phyloP scores from a whole-genome alignment of 2,888 invertebrate genomes.

The Aphidoletes aphidimyza region DNA sequence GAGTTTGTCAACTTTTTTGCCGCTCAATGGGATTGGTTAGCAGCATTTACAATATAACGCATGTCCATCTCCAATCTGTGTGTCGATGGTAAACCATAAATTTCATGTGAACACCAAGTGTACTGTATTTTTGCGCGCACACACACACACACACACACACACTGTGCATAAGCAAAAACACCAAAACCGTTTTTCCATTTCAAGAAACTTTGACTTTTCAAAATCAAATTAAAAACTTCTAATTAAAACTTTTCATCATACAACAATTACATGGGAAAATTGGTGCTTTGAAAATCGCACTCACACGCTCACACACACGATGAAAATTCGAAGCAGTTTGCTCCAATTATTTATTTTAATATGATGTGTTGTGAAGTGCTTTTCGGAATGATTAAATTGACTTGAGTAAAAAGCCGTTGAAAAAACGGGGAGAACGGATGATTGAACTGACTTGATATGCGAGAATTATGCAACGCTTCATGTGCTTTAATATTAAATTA shows the following conservation, averaged over 20 bases:
- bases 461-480: too few relatives aligned
- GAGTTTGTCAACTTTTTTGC: background rate
- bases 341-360: too few relatives aligned
- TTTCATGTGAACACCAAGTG: too few relatives aligned
- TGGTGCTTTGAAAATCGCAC: background rate
- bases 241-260: constrained; percentile 29
- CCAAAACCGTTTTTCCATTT: background rate
- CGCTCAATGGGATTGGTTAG: background rate
- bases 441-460: too few relatives aligned
- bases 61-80: too few relatives aligned
- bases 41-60: background rate
- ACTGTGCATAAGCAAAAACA: background rate
- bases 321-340: too few relatives aligned
- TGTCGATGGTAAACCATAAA: too few relatives aligned
- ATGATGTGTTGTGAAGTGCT: too few relatives aligned
- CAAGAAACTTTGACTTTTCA: constrained; percentile 5
- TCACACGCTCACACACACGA: background rate
- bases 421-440: too few relatives aligned
- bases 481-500: too few relatives aligned
- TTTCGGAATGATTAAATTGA: too few relatives aligned
- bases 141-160: background rate
- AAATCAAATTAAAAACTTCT: constrained; percentile 16
- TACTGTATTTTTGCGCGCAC: background rate
- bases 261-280: background rate
- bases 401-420: too few relatives aligned